A percentile compares a stretch with the other conserved stretches of the same genome.
Evolutionary conservation across 2,113 vertebrate species (phyloP).

Genomic region (Anguilla rostrata): DNA sequence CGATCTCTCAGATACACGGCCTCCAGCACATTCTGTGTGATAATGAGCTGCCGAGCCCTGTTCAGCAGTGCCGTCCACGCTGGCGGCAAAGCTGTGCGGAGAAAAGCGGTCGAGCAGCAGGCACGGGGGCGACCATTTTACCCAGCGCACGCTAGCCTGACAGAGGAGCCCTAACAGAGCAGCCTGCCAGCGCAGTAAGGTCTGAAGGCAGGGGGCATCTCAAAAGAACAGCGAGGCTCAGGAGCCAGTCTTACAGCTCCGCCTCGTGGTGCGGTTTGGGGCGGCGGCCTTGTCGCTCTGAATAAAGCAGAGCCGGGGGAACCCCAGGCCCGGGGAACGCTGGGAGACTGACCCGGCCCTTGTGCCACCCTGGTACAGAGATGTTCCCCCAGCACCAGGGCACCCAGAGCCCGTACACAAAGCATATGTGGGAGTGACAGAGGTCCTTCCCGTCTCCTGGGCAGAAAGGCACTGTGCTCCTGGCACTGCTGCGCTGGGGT

Average conservation of each 20-base stretch:
- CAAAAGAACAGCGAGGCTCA: slow-evolving; percentile 56
- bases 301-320: slow-evolving; percentile 43
- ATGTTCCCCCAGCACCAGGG: neutral
- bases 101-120: neutral
- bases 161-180: neutral
- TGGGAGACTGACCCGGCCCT: slow-evolving; percentile 11
- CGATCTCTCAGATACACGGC: neutral
- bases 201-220: slow-evolving; percentile 24
- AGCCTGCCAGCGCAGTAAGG: neutral
- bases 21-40: neutral
- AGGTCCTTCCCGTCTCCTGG: neutral
- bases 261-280: slow-evolving; percentile 28
- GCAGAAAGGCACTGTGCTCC: neutral
- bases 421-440: neutral
- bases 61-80: neutral
- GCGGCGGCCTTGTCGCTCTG: slow-evolving; percentile 35
- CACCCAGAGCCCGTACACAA: neutral
- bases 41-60: neutral
- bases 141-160: neutral
- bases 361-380: neutral
- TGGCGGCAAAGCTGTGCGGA: neutral
- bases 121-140: neutral
- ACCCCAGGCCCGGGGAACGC: slow-evolving; percentile 22
- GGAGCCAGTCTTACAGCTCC: slow-evolving; percentile 36
- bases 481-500: neutral